phyloP scores from a whole-genome alignment of 1,140 invertebrate species.

The Trichonephila clavata region DNA sequence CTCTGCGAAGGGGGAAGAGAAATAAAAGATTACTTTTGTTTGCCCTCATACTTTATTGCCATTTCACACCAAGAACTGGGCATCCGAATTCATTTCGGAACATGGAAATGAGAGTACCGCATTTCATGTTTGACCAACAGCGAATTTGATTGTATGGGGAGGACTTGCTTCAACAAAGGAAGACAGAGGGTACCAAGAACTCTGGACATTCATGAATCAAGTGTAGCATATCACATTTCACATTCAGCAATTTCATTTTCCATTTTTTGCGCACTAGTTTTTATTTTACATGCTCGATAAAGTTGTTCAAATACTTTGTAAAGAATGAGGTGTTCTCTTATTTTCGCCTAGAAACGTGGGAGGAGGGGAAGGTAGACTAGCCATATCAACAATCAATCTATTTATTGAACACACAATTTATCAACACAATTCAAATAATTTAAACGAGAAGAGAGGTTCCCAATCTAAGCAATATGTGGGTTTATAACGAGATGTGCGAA shows the following conservation, averaged over 20 bases:
- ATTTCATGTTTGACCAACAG: not conserved
- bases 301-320: too few relatives aligned
- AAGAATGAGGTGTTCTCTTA: too few relatives aligned
- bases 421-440: too few relatives aligned
- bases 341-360: too few relatives aligned
- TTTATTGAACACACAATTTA: too few relatives aligned
- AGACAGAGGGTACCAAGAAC: not conserved
- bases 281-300: too few relatives aligned
- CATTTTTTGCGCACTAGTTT: too few relatives aligned
- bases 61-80: conserved; percentile 21
- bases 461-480: too few relatives aligned
- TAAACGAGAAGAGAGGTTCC: too few relatives aligned
- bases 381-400: too few relatives aligned
- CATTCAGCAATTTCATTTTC: not conserved
- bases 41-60: conserved; percentile 45
- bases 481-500: too few relatives aligned
- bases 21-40: conserved; percentile 56
- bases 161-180: not conserved
- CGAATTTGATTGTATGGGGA: not conserved
- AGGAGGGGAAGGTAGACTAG: too few relatives aligned
- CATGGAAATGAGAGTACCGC: conserved; percentile 30
- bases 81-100: conserved; percentile 40
- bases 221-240: not conserved
- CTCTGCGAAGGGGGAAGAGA: not conserved
- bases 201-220: not conserved